Conservation (phyloP, 2,113 vertebrate genomes). For the Sylvietta virens region DNA sequence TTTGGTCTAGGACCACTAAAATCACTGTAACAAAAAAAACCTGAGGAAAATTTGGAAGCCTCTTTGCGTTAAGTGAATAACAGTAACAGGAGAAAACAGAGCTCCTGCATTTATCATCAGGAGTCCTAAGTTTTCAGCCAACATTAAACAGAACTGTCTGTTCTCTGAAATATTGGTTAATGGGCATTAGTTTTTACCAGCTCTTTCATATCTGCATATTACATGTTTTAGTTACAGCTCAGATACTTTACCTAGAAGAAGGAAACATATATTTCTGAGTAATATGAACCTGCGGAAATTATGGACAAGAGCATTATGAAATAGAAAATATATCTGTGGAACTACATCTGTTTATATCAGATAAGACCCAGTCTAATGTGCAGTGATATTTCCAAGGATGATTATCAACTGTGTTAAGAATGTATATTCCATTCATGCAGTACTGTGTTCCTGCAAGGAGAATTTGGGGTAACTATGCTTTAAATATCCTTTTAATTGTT, state of each 20-base stretch:
- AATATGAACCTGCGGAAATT: not conserved
- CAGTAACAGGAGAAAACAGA: not conserved
- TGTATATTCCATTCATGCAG: not conserved
- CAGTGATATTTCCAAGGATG: not conserved
- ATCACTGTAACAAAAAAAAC: not conserved
- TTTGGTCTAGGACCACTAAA: not conserved
- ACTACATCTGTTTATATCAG: not conserved
- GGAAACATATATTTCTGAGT: not conserved
- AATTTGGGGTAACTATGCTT: not conserved
- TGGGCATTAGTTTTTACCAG: not conserved
- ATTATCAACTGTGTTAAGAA: not conserved
- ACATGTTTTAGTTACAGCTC: not conserved
- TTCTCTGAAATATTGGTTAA: not conserved
- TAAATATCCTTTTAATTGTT: not conserved
- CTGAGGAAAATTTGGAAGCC: not conserved
- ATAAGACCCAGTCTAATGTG: not conserved
- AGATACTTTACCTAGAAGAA: not conserved
- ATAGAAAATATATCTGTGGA: not conserved
- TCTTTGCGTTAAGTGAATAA: not conserved
- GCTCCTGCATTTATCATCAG: not conserved
- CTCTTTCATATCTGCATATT: not conserved
- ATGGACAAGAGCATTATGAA: not conserved
- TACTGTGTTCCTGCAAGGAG: not conserved
- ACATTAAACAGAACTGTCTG: not conserved
- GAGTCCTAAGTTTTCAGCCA: not conserved